Conservation (phyloP, 2,888 invertebrate genomes). For the Ditula angustiorana region DNA sequence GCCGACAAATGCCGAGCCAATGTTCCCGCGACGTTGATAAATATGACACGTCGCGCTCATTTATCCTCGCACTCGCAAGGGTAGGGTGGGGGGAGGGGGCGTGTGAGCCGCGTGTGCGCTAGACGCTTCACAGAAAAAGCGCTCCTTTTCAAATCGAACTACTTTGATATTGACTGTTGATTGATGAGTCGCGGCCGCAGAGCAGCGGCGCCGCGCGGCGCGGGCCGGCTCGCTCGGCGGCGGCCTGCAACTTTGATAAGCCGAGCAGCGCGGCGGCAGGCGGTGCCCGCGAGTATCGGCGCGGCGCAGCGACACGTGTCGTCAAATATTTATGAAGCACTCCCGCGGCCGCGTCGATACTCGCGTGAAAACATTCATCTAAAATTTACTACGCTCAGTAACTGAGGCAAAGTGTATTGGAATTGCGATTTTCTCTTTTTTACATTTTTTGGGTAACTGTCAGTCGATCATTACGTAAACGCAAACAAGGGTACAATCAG, state of each 20-base stretch:
- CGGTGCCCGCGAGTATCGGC: constrained; percentile 43
- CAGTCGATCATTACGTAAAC: not conserved
- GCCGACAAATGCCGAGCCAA: constrained; percentile 54
- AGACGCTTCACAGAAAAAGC: constrained; percentile 45
- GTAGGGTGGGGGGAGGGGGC: not conserved
- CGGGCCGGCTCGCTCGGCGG: too few relatives aligned
- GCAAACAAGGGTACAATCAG: not conserved
- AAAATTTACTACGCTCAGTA: constrained; percentile 27
- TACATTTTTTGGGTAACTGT: constrained; percentile 7
- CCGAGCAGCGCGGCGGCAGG: constrained; percentile 19
- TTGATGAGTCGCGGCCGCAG: constrained; percentile 50
- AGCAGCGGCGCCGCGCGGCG: constrained; percentile 40
- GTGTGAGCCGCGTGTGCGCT: not conserved
- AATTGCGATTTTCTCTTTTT: constrained; percentile 2
- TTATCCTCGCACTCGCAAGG: constrained; percentile 33
- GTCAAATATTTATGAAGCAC: constrained; percentile 70
- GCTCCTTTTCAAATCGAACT: constrained; percentile 55
- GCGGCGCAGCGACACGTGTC: constrained; percentile 52
- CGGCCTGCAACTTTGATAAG: not conserved
- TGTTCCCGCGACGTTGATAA: constrained; percentile 60
- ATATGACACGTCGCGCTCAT: constrained; percentile 55
- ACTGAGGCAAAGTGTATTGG: constrained; percentile 36
- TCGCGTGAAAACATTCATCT: constrained; percentile 42
- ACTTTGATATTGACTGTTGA: constrained; percentile 59
- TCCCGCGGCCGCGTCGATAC: constrained; percentile 51